phyloP scores from a whole-genome alignment of 1,140 invertebrate species.

The Dysdera silvatica region DNA sequence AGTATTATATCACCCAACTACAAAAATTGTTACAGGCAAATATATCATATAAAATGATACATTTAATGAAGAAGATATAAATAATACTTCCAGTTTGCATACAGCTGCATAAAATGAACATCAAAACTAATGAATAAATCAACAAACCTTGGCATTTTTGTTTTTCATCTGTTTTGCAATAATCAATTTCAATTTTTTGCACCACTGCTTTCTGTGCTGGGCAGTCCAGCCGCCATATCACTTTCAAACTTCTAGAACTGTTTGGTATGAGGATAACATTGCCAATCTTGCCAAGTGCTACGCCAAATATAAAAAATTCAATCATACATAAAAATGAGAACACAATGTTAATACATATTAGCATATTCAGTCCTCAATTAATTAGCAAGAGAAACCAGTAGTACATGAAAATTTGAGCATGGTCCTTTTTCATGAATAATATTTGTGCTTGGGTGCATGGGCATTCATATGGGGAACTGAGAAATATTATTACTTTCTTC shows the following conservation, averaged over 20 bases:
- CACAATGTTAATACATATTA: too few relatives aligned
- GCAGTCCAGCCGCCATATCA: conserved; percentile 23
- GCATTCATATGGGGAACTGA: too few relatives aligned
- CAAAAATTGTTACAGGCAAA: neutral
- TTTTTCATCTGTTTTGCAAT: neutral
- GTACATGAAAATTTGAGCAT: too few relatives aligned
- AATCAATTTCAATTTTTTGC: conserved; percentile 19
- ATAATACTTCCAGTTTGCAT: neutral
- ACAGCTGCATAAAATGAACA: neutral
- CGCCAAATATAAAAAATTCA: neutral
- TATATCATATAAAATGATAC: neutral
- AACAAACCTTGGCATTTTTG: conserved; percentile 3
- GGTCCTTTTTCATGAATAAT: too few relatives aligned
- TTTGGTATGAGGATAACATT: conserved; percentile 1
- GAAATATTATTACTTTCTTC: too few relatives aligned
- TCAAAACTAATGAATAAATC: neutral
- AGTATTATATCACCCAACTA: neutral
- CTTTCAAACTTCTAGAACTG: conserved; percentile 4
- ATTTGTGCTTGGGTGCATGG: too few relatives aligned
- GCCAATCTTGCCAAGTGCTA: conserved; percentile 17
- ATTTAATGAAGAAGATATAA: neutral
- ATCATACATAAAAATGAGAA: neutral
- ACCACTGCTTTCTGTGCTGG: conserved; percentile 19
- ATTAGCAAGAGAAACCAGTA: too few relatives aligned
- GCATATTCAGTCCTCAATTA: too few relatives aligned